phyloP scores from a whole-genome alignment of 2,888 invertebrate genomes.

The Sipha maydis region DNA sequence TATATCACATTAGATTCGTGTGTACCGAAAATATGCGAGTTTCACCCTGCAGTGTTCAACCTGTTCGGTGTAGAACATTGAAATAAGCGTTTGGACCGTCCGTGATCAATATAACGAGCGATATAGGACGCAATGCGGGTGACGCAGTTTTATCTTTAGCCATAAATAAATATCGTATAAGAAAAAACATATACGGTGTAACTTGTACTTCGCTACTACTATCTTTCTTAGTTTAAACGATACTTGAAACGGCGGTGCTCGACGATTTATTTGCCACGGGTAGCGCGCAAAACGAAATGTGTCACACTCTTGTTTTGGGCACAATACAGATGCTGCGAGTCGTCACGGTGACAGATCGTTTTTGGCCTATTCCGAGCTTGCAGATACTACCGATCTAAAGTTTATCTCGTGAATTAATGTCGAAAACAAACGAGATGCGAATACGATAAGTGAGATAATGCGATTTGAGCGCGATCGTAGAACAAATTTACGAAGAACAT shows the following conservation, averaged over 20 bases:
- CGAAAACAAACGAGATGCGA: constrained; percentile 30
- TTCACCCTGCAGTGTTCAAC: too few species aligned
- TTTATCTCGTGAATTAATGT: constrained; percentile 50
- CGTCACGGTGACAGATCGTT: constrained; percentile 55
- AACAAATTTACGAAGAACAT: constrained; percentile 22
- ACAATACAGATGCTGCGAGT: constrained; percentile 17
- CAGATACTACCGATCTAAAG: constrained; percentile 33
- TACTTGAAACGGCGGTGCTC: constrained; percentile 12
- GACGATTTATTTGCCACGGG: constrained; percentile 38
- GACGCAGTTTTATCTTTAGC: constrained; percentile 4
- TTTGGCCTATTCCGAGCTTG: constrained; percentile 38
- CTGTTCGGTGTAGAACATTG: too few species aligned
- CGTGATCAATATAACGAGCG: not conserved
- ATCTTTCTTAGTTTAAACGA: constrained; percentile 28
- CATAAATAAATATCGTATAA: constrained; percentile 33
- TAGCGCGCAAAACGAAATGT: constrained; percentile 17
- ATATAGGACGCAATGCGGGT: not conserved
- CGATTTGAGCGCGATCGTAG: not conserved
- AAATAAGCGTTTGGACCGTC: too few species aligned
- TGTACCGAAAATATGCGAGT: too few species aligned
- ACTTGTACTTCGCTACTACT: not conserved
- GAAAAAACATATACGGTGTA: not conserved
- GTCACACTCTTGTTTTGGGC: constrained; percentile 13
- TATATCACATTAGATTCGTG: too few species aligned
- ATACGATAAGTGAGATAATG: constrained; percentile 14